phyloP scores from a whole-genome alignment of 2,113 vertebrate species.

The Rhea americana region DNA sequence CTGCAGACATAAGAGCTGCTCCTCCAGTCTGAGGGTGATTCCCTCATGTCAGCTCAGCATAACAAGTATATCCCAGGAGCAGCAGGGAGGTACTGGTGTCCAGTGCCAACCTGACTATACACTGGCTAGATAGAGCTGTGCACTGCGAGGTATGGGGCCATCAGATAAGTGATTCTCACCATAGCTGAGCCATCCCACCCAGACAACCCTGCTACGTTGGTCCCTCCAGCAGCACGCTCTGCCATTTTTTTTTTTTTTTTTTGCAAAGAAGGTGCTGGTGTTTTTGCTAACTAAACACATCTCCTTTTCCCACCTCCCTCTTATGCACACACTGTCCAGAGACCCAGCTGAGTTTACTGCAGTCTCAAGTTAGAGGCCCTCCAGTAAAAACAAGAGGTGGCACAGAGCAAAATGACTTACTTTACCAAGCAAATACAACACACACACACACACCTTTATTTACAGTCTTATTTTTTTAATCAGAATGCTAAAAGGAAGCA shows the following conservation, averaged over 20 bases:
- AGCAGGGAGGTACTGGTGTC: neutral
- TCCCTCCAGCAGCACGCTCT: neutral
- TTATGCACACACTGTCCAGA: neutral
- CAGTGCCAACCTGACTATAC: neutral
- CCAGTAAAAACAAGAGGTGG: neutral
- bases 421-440: neutral
- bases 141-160: neutral
- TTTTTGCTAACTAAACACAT: neutral
- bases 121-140: neutral
- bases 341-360: neutral
- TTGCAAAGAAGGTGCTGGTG: neutral
- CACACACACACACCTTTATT: neutral
- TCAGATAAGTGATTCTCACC: neutral
- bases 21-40: neutral
- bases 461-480: neutral
- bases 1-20: neutral
- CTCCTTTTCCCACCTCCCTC: neutral
- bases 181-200: neutral
- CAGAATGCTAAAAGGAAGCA: constrained; percentile 6
- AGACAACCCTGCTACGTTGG: accelerated
- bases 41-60: neutral
- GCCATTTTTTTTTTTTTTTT: neutral
- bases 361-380: neutral
- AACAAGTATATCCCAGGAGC: constrained; percentile 26
- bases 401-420: neutral